Evolutionary conservation across 2,797 vertebrate species (phyloP), one percentile per base, ranked within the genome.

Genomic region (Geotrypetes seraphini): DNA sequence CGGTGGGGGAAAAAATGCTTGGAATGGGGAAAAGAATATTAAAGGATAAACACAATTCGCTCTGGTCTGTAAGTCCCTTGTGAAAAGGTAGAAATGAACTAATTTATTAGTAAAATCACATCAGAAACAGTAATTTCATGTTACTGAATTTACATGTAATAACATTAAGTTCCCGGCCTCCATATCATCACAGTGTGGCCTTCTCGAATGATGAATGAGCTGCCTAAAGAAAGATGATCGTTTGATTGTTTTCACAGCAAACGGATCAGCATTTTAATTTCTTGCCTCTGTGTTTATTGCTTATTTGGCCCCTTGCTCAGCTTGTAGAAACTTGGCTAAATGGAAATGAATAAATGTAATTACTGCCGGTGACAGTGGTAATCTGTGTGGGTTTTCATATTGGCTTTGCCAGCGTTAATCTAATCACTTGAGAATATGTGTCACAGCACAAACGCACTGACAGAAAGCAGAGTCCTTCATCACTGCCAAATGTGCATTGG

Each of bases 201-300:
- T 58, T 76, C 57, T 53, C 46, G n/a, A 51, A 81, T 87, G 85
- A 87, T 85, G 78, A 84, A 87, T 68, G 81, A 83, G 73, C 60
- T 64, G 75, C 74, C 78, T 81, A 78, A 82, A 81, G 80, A 82
- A 77, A 87, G 81, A 86, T 84, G 83, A 85, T 84, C 58, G 75
- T 81, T 86, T 86, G 83, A 86, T 87, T 87, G 85, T 87, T 86
- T 86, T 81, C 79, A 71, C 78, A 78, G 76, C 66, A 81, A 83
- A 86, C 70, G 69, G 83, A 86, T 84, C 78, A 87, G 80, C 83
- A 85, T 87, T 87, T 86, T 87, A 87, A 87, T 87, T 87, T 83
- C 78, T 83, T 77, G 74, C 80, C 75, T 80, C 81, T 78, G 83
- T 85, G 81, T 85, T 85, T 86, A 86, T 84, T 85, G 81, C 80